These are phyloP conservation scores for Recurvirostra avosetta DNA, from an alignment of 2,113 vertebrate genomes.

Conservation along the genomic window DNA sequence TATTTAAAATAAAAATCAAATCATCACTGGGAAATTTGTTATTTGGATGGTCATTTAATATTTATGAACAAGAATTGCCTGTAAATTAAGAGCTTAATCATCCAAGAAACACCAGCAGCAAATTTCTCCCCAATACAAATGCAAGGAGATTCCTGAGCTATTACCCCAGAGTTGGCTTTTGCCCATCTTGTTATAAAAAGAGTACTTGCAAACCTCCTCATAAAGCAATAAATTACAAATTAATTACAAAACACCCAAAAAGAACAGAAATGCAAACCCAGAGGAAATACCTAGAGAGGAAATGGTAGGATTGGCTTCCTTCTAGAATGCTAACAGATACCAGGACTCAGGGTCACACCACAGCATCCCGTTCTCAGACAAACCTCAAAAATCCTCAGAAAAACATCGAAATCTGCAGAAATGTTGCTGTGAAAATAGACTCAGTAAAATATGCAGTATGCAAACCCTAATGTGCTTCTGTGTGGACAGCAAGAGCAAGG, in stretches of 20 bases:
- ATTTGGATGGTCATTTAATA: not conserved
- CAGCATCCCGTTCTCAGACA: not conserved
- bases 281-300: not conserved
- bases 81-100: constrained; percentile 10
- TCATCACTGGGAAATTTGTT: not conserved
- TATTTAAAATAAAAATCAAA: not conserved
- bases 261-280: not conserved
- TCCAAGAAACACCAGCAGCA: not conserved
- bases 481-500: not conserved
- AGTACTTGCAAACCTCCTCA: not conserved
- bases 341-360: not conserved
- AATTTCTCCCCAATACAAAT: not conserved
- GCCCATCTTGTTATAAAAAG: not conserved
- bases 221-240: not conserved
- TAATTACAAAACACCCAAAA: not conserved
- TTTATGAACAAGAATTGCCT: not conserved
- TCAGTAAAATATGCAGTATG: not conserved
- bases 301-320: not conserved
- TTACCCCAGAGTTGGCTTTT: not conserved
- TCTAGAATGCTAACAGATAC: not conserved
- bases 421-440: not conserved
- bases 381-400: not conserved
- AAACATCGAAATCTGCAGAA: not conserved
- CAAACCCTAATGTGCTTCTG: not conserved
- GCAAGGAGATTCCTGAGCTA: not conserved